Evolutionary conservation across 2,113 vertebrate species (phyloP).

Genomic region (Aepyceros melampus): DNA sequence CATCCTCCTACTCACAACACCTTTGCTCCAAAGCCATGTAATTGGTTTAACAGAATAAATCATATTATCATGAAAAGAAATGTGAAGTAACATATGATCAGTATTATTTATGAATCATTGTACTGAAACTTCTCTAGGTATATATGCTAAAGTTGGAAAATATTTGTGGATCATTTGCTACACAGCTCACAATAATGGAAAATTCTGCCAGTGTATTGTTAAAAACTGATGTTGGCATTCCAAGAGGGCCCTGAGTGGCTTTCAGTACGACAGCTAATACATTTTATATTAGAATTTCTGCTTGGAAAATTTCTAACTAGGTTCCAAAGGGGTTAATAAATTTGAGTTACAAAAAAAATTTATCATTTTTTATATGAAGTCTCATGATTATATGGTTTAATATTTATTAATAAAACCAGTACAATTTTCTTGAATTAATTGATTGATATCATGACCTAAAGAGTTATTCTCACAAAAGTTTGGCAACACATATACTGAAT

Average conservation of each 20-base stretch:
- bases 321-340: constrained; percentile 58
- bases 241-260: neutral
- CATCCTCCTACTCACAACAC: neutral
- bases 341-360: constrained; percentile 43
- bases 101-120: neutral
- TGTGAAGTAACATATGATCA: neutral
- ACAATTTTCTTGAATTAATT: constrained; percentile 2
- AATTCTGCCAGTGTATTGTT: neutral
- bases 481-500: neutral
- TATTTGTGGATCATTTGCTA: neutral
- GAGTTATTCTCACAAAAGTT: neutral
- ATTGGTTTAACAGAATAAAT: constrained; percentile 10
- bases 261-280: constrained; percentile 19
- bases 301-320: constrained; percentile 29
- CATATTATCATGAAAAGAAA: neutral
- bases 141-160: neutral
- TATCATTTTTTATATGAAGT: neutral
- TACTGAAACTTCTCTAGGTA: neutral
- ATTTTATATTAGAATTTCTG: constrained; percentile 50
- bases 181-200: neutral
- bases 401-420: constrained; percentile 37
- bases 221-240: constrained; percentile 27
- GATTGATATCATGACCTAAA: neutral
- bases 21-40: neutral
- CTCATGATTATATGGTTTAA: constrained; percentile 25